These are phyloP conservation scores for Telenomus remus DNA, from an alignment of 1,140 invertebrate genomes.

Conservation along the genomic window DNA sequence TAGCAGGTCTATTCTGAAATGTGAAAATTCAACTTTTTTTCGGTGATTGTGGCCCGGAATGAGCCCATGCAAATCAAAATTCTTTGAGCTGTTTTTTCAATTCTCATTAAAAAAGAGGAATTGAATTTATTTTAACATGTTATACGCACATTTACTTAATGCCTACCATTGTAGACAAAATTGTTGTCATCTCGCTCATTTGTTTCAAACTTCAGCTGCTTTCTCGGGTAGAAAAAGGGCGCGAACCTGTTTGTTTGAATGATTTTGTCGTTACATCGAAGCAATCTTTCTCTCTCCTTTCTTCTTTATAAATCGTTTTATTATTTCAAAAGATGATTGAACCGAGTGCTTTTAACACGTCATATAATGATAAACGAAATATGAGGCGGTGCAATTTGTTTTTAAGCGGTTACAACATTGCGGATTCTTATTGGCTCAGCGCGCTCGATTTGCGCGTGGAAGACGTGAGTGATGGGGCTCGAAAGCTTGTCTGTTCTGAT, in stretches of 20 bases:
- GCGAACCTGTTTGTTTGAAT: neutral
- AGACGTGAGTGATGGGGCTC: conserved; percentile 56
- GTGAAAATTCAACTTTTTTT: conserved; percentile 16
- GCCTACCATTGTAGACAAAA: no score
- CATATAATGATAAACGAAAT: conserved; percentile 38
- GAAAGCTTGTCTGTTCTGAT: conserved; percentile 52
- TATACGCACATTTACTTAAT: conserved; percentile 50
- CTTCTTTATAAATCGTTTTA: neutral
- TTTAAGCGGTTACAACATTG: conserved; percentile 54
- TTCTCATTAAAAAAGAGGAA: conserved; percentile 41
- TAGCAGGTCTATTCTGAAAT: conserved; percentile 13
- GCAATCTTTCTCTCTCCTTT: neutral
- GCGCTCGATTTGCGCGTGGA: conserved; percentile 52
- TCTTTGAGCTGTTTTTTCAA: conserved; percentile 36
- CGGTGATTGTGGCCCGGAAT: conserved; percentile 59
- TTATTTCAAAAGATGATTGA: conserved; percentile 29
- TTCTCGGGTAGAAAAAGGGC: conserved; percentile 34
- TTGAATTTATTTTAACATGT: conserved; percentile 53
- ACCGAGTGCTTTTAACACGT: conserved; percentile 22
- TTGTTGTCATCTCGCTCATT: conserved; percentile 34
- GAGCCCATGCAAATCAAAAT: conserved; percentile 44
- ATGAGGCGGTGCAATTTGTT: conserved; percentile 40
- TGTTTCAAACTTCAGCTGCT: conserved; percentile 44
- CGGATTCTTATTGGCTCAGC: conserved; percentile 41
- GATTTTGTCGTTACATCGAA: neutral